These are phyloP conservation scores for Strix uralensis DNA, from an alignment of 2,113 vertebrate genomes.

Conservation along the genomic window DNA sequence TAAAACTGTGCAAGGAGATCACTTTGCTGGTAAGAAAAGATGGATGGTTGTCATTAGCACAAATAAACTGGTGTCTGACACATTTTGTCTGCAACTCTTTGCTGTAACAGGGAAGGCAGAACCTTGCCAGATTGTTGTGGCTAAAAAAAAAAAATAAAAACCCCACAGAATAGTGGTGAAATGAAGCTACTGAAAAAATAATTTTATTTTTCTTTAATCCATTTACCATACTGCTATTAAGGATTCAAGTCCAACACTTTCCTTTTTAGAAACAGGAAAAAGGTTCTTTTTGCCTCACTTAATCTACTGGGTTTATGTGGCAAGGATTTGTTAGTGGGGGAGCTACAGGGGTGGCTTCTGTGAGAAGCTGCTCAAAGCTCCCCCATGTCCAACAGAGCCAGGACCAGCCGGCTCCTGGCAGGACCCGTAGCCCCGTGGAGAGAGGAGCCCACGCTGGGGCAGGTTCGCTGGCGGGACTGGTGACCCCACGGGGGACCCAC, in stretches of 20 bases:
- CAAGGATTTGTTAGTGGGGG: neutral
- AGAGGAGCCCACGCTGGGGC: too few species aligned
- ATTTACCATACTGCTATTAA: neutral
- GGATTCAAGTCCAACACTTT: neutral
- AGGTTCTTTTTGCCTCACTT: neutral
- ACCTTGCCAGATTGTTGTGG: neutral
- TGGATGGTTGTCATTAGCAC: neutral
- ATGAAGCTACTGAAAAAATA: neutral
- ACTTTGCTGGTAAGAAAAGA: neutral
- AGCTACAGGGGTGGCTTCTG: neutral
- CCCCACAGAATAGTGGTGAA: neutral
- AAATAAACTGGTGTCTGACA: neutral
- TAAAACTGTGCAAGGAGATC: neutral
- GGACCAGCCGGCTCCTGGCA: too few species aligned
- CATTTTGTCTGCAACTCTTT: neutral
- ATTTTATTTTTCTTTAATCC: neutral
- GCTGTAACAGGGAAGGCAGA: neutral
- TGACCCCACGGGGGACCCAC: too few species aligned
- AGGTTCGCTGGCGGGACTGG: too few species aligned
- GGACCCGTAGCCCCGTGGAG: too few species aligned
- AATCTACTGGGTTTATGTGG: neutral
- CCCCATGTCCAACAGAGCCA: too few species aligned
- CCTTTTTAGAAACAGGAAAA: neutral
- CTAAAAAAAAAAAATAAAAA: neutral
- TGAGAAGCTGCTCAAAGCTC: neutral